Conservation (phyloP, 1,140 invertebrate genomes). For the Gyrodactylus salaris region DNA sequence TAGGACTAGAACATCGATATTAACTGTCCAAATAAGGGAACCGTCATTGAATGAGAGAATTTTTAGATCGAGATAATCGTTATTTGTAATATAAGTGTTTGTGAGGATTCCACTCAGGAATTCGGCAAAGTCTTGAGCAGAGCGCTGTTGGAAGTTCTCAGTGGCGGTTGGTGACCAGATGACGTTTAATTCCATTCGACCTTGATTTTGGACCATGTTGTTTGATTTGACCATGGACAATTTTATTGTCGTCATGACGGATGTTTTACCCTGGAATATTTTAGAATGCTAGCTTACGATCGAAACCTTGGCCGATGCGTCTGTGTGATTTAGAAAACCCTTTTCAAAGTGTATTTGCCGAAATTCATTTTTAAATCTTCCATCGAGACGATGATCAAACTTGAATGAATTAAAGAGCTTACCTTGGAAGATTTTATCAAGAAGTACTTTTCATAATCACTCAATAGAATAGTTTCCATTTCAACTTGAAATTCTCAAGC, state of each 20-base stretch:
- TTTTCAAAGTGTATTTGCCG: not conserved
- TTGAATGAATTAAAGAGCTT: not conserved
- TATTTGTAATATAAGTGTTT: not conserved
- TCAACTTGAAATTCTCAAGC: too few relatives aligned
- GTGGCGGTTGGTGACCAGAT: not conserved
- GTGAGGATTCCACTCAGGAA: not conserved
- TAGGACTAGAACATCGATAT: not conserved
- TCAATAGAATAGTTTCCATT: not conserved
- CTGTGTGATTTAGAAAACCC: not conserved
- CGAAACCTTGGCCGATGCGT: not conserved
- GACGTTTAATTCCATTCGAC: not conserved
- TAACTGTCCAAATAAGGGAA: not conserved
- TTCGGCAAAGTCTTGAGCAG: not conserved
- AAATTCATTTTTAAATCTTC: not conserved
- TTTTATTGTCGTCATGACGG: not conserved
- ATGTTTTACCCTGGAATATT: not conserved
- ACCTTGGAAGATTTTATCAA: not conserved
- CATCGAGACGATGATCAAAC: not conserved
- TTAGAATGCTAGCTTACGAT: not conserved
- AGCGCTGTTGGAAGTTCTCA: not conserved
- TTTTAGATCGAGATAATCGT: not conserved
- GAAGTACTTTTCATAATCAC: not conserved
- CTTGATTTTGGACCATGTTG: not conserved
- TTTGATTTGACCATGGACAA: not conserved
- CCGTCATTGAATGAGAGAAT: not conserved